phyloP scores from a whole-genome alignment of 2,113 vertebrate species.

The Sinocyclocheilus anophthalmus region DNA sequence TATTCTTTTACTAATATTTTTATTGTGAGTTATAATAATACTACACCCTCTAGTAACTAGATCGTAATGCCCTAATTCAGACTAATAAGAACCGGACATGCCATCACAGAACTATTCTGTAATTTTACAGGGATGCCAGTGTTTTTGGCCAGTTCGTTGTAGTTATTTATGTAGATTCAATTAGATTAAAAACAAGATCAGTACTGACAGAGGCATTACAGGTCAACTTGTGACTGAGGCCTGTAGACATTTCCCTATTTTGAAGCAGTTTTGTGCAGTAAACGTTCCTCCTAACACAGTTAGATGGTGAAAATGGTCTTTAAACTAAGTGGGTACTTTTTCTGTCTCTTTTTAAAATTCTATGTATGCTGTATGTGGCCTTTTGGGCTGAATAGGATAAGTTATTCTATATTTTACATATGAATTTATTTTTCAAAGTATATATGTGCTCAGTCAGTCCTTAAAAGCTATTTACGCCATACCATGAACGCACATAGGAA shows the following conservation, averaged over 20 bases:
- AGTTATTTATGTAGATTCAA: neutral
- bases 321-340: slow-evolving; percentile 57
- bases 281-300: slow-evolving; percentile 33
- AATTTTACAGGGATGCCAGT: neutral
- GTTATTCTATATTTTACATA: slow-evolving; percentile 62
- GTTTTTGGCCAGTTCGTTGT: slow-evolving; percentile 28
- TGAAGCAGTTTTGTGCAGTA: neutral
- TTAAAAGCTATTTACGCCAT: slow-evolving; percentile 67
- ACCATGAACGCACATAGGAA: slow-evolving; percentile 63
- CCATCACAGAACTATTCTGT: neutral
- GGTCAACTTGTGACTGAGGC: slow-evolving; percentile 13
- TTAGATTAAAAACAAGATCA: neutral
- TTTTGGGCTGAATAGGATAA: slow-evolving; percentile 57
- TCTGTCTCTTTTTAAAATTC: slow-evolving; percentile 17
- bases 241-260: slow-evolving; percentile 13
- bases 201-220: neutral
- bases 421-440: slow-evolving; percentile 59
- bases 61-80: neutral
- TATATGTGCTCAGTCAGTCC: slow-evolving; percentile 66
- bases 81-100: neutral
- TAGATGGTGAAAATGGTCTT: slow-evolving; percentile 41
- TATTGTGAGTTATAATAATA: slow-evolving; percentile 42
- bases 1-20: neutral
- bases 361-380: slow-evolving; percentile 58
- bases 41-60: slow-evolving; percentile 48